Percentiles rank a stretch among this genome's conserved stretches.
Conservation (phyloP, 2,888 invertebrate genomes). For the Folsomia manolachei region DNA sequence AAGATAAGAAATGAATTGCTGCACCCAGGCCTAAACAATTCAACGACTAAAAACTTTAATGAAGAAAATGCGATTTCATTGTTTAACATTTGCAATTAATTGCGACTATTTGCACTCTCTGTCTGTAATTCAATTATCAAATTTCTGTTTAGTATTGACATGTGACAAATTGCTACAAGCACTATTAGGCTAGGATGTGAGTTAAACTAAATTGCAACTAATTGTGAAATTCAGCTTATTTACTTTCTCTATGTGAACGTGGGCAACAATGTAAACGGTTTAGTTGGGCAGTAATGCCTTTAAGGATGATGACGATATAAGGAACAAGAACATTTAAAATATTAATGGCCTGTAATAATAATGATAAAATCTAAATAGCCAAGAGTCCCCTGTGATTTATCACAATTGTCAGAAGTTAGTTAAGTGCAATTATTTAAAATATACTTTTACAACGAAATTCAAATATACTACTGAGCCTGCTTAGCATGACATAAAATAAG, state of each 20-base stretch:
- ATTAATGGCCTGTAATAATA: conserved; percentile 1
- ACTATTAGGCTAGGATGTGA: no score
- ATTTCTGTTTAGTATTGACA: background rate
- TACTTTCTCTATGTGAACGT: background rate
- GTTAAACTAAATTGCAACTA: background rate
- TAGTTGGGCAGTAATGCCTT: no score
- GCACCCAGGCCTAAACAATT: background rate
- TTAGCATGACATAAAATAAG: background rate
- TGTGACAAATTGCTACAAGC: background rate
- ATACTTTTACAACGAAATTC: background rate
- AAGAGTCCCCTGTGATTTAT: background rate
- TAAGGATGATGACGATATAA: no score
- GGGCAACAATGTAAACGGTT: background rate
- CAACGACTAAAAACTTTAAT: background rate
- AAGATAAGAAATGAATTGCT: background rate
- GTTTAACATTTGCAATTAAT: no score
- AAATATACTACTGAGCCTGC: background rate
- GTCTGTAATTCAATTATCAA: background rate
- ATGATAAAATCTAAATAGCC: background rate
- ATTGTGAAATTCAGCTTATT: conserved; percentile 4
- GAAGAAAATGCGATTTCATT: background rate
- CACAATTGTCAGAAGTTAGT: background rate
- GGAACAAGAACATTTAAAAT: background rate
- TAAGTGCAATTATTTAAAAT: background rate
- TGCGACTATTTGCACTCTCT: no score